Percentiles rank a stretch among this genome's conserved stretches.
Conservation (phyloP, 1,140 invertebrate genomes). For the Chironomus striatipennis region DNA sequence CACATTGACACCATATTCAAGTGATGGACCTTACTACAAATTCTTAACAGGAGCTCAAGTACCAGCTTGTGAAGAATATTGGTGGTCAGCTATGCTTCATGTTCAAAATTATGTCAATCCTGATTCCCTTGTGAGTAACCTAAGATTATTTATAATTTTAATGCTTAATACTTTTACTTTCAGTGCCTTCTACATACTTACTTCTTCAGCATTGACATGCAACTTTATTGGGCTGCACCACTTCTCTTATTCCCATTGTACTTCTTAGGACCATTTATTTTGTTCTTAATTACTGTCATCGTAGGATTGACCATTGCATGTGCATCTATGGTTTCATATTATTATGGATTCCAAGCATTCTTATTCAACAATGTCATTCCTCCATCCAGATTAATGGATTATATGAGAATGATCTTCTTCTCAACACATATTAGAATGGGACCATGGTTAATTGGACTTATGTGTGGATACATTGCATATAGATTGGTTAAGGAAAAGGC, state of each 20-base stretch:
- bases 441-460: not conserved
- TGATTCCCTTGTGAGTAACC: slow-evolving; percentile 30
- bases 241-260: not conserved
- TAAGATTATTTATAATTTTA: not conserved
- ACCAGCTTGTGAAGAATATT: slow-evolving; percentile 29
- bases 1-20: not conserved
- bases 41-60: not conserved
- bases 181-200: not conserved
- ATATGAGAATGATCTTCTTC: not conserved
- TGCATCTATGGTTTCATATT: not conserved
- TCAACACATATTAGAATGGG: not conserved
- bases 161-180: not conserved
- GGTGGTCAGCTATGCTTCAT: slow-evolving; percentile 40
- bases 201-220: not conserved
- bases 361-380: not conserved
- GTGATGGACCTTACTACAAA: not conserved
- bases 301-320: not conserved
- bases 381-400: not conserved
- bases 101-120: slow-evolving; percentile 38
- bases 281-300: not conserved
- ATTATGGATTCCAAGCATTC: not conserved
- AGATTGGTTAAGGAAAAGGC: not conserved
- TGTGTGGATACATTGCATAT: not conserved
- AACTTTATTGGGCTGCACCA: not conserved
- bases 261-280: not conserved